A percentile compares a stretch with the other conserved stretches of the same genome.
Evolutionary conservation across 1,140 invertebrate species (phyloP).

Genomic region (Drosophila baimaii): DNA sequence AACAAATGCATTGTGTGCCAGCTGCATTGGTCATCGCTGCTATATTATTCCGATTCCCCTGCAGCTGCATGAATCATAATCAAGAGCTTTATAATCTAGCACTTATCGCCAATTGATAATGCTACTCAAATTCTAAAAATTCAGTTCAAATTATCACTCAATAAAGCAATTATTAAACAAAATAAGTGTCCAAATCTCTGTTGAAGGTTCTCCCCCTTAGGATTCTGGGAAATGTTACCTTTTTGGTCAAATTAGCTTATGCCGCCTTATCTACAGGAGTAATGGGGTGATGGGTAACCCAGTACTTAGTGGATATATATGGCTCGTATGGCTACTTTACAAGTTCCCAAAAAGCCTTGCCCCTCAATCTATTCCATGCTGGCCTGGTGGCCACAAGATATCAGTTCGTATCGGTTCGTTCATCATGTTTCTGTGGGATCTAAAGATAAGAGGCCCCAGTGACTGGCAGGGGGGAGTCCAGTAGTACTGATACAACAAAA

Average conservation of each 20-base stretch:
- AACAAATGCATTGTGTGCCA: not conserved
- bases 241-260: too few relatives aligned
- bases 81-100: not conserved
- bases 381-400: not conserved
- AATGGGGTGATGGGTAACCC: too few relatives aligned
- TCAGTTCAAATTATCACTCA: not conserved
- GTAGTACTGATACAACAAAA: not conserved
- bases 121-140: too few relatives aligned
- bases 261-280: too few relatives aligned
- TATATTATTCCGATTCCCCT: not conserved
- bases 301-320: not conserved
- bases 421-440: not conserved
- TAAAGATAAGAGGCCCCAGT: not conserved
- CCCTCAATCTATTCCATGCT: not conserved
- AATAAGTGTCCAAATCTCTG: not conserved
- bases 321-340: not conserved
- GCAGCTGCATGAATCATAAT: constrained; percentile 5
- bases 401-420: not conserved
- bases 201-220: not conserved
- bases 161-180: not conserved
- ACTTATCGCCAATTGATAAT: not conserved
- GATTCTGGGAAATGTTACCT: too few relatives aligned
- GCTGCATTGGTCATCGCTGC: not conserved
- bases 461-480: too few relatives aligned
- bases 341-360: not conserved